Percentiles rank a stretch among this genome's conserved stretches.
phyloP scores from a whole-genome alignment of 2,888 invertebrate species.

The Eupelmus urozonus region DNA sequence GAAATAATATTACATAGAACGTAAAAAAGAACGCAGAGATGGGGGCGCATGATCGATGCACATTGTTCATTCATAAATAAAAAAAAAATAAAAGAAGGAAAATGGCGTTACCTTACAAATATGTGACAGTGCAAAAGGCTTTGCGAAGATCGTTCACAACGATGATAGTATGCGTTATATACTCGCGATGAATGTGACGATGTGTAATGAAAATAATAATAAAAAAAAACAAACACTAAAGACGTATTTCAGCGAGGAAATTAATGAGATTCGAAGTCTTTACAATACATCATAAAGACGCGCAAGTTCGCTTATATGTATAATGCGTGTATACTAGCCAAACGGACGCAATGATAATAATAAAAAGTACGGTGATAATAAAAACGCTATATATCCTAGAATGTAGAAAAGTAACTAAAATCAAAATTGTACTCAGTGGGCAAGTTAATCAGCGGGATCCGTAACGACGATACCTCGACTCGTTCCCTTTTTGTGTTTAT shows the following conservation, averaged over 20 bases:
- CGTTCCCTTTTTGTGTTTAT: slow-evolving; percentile 22
- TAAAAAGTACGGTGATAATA: slow-evolving; percentile 33
- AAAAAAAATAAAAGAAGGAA: background rate
- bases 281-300: slow-evolving; percentile 9
- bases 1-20: slow-evolving; percentile 39
- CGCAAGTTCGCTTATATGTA: slow-evolving; percentile 39
- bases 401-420: slow-evolving; percentile 49
- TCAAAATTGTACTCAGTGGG: slow-evolving; percentile 60
- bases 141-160: slow-evolving; percentile 54
- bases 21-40: slow-evolving; percentile 46
- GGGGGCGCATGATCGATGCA: slow-evolving; percentile 27
- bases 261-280: slow-evolving; percentile 39
- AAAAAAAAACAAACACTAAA: slow-evolving; percentile 32
- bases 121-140: slow-evolving; percentile 53
- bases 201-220: background rate
- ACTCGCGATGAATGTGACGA: slow-evolving; percentile 35
- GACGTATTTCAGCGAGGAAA: slow-evolving; percentile 56
- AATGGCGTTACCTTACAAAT: slow-evolving; percentile 27
- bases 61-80: slow-evolving; percentile 41
- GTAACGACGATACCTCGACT: slow-evolving; percentile 52
- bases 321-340: slow-evolving; percentile 27
- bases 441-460: slow-evolving; percentile 51
- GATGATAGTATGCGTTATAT: slow-evolving; percentile 42
- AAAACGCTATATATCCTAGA: slow-evolving; percentile 21
- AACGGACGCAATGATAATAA: slow-evolving; percentile 25